Percentiles rank a stretch among this genome's conserved stretches.
These are phyloP conservation scores for Cyprinodon brontotheroides DNA, from an alignment of 2,113 vertebrate species.

Conservation along the genomic window DNA sequence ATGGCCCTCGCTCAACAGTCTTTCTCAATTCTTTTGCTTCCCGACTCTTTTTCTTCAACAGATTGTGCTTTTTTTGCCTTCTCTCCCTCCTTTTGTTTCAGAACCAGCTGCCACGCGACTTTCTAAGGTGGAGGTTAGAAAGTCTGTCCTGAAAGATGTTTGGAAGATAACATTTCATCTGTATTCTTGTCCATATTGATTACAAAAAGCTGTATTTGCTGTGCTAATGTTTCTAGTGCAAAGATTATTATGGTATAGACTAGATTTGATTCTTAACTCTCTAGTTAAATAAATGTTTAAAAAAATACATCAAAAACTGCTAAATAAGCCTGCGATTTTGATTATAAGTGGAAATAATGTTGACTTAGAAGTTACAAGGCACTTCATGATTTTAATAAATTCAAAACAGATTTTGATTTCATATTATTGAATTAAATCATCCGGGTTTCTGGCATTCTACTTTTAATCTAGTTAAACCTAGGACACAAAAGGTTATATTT, in stretches of 20 bases:
- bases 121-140: conserved; percentile 44
- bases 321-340: no score
- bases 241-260: conserved; percentile 28
- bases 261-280: conserved; percentile 3
- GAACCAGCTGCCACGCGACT: conserved; percentile 86
- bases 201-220: conserved; percentile 29
- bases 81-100: conserved; percentile 74
- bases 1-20: conserved; percentile 89
- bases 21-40: conserved; percentile 82
- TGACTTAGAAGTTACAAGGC: neutral
- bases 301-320: no score
- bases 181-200: conserved; percentile 36
- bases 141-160: conserved; percentile 15
- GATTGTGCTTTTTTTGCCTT: conserved; percentile 74
- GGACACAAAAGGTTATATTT: neutral
- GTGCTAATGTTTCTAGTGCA: conserved; percentile 26
- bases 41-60: conserved; percentile 66
- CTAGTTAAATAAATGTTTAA: neutral
- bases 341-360: neutral
- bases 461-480: neutral
- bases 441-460: neutral
- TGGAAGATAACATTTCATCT: conserved; percentile 10
- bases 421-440: neutral
- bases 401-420: neutral
- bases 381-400: neutral